Conservation (phyloP, 2,888 invertebrate genomes). For the Pollenia amentaria region DNA sequence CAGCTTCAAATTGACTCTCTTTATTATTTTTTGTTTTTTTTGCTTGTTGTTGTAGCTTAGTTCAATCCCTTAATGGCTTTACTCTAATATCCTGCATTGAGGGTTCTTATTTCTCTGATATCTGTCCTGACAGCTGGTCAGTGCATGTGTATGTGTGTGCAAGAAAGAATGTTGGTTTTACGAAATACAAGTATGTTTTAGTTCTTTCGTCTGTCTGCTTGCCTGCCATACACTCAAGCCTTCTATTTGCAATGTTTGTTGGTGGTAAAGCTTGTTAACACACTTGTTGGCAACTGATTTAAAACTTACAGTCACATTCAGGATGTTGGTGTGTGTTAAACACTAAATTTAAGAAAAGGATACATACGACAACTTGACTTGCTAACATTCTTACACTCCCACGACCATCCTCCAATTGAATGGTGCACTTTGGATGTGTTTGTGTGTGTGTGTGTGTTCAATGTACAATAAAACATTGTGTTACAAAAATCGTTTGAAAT, state of each 20-base stretch:
- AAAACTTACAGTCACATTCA: constrained; percentile 50
- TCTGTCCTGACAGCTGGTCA: constrained; percentile 40
- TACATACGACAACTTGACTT: constrained; percentile 26
- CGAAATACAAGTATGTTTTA: constrained; percentile 15
- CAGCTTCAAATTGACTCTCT: constrained; percentile 63
- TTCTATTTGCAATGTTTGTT: constrained; percentile 55
- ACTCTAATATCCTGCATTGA: constrained; percentile 68
- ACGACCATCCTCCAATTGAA: neutral
- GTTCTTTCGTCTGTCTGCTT: constrained; percentile 20
- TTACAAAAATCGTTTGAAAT: too few relatives aligned
- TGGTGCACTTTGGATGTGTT: neutral
- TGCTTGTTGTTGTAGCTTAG: constrained; percentile 50
- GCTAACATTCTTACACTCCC: constrained; percentile 25
- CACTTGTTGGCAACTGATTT: constrained; percentile 70
- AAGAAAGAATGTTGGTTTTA: neutral
- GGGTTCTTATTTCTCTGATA: constrained; percentile 61
- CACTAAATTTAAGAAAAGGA: constrained; percentile 44
- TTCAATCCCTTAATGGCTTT: constrained; percentile 66
- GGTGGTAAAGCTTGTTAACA: constrained; percentile 66
- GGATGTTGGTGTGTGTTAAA: constrained; percentile 38
- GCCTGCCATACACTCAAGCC: constrained; percentile 27
- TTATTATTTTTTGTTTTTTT: constrained; percentile 6
- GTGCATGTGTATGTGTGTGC: constrained; percentile 2
- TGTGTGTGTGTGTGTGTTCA: too few relatives aligned
- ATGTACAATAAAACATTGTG: too few relatives aligned